These are phyloP conservation scores for Archilochus colubris DNA, from an alignment of 2,113 vertebrate species.

Conservation along the genomic window DNA sequence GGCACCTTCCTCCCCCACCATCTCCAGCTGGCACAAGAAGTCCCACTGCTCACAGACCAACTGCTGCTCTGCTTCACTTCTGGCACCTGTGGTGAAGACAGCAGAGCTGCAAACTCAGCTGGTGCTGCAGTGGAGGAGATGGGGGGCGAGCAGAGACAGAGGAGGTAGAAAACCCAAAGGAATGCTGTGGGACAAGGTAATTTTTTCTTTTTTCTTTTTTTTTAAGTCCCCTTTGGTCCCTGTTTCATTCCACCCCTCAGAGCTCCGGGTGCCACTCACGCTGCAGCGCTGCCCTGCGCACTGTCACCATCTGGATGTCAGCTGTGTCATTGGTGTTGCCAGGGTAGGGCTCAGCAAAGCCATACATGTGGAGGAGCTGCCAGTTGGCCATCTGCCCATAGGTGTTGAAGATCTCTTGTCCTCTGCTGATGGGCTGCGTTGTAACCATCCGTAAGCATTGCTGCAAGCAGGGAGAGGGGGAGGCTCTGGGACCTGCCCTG, in stretches of 20 bases:
- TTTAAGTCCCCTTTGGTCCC: background rate
- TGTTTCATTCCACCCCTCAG: accelerated
- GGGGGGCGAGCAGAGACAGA: no score
- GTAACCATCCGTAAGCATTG: slow-evolving; percentile 88
- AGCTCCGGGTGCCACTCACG: slow-evolving; percentile 67
- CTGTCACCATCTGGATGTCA: slow-evolving; percentile 83
- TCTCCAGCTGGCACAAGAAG: slow-evolving; percentile 81
- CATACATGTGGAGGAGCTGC: slow-evolving; percentile 98
- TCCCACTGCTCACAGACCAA: slow-evolving; percentile 83
- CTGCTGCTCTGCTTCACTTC: slow-evolving; percentile 64
- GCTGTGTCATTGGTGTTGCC: slow-evolving; percentile 88
- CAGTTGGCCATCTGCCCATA: slow-evolving; percentile 96
- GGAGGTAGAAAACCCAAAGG: background rate
- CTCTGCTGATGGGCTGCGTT: slow-evolving; percentile 75
- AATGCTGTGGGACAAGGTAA: background rate
- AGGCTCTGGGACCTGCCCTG: background rate
- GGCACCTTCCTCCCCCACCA: slow-evolving; percentile 83
- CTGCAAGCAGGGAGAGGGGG: slow-evolving; percentile 66
- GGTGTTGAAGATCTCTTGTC: slow-evolving; percentile 93
- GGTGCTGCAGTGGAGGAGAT: accelerated
- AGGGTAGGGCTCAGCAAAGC: slow-evolving; percentile 86
- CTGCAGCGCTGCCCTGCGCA: slow-evolving; percentile 80
- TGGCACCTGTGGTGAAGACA: slow-evolving; percentile 63
- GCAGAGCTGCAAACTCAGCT: background rate
- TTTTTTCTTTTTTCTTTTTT: background rate